Evolutionary conservation across 2,888 invertebrate species (phyloP).

Genomic region (Cordylochernes scorpioides): DNA sequence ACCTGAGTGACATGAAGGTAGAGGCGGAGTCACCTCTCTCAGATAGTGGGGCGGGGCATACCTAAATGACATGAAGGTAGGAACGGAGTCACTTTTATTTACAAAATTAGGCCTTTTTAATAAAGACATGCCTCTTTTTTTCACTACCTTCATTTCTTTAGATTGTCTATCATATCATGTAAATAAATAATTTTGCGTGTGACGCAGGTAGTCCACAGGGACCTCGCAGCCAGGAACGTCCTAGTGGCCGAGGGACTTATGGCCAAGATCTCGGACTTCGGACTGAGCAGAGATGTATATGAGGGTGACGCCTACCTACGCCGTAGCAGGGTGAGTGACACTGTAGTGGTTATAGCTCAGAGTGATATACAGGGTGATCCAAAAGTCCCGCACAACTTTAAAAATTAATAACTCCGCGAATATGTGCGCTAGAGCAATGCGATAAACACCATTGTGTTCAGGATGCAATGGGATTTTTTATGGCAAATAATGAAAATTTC

Average conservation of each 20-base stretch:
- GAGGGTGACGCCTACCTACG: slow-evolving; percentile 56
- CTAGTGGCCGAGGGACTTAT: slow-evolving; percentile 43
- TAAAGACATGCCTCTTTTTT: not conserved
- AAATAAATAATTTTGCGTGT: not conserved
- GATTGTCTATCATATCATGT: not conserved
- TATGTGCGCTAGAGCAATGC: too few species aligned
- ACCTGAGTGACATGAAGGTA: slow-evolving; percentile 27
- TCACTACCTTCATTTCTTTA: not conserved
- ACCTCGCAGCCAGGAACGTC: slow-evolving; percentile 50
- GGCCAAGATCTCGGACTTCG: slow-evolving; percentile 59
- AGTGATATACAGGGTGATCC: too few species aligned
- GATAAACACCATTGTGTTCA: too few species aligned
- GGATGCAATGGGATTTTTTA: too few species aligned
- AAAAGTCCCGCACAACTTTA: too few species aligned
- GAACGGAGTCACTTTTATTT: too few species aligned
- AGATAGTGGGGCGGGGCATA: not conserved
- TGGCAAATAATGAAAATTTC: too few species aligned
- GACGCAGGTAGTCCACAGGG: slow-evolving; percentile 43
- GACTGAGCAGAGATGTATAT: slow-evolving; percentile 50
- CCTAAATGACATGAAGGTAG: too few species aligned
- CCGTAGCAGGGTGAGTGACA: slow-evolving; percentile 35
- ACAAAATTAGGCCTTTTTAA: too few species aligned
- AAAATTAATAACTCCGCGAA: too few species aligned
- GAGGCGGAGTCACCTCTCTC: not conserved
- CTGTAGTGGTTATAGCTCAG: too few species aligned